Evolutionary conservation across 2,113 vertebrate species (phyloP), one percentile per base, ranked within the genome.

Genomic region (Caloenas nicobarica): DNA sequence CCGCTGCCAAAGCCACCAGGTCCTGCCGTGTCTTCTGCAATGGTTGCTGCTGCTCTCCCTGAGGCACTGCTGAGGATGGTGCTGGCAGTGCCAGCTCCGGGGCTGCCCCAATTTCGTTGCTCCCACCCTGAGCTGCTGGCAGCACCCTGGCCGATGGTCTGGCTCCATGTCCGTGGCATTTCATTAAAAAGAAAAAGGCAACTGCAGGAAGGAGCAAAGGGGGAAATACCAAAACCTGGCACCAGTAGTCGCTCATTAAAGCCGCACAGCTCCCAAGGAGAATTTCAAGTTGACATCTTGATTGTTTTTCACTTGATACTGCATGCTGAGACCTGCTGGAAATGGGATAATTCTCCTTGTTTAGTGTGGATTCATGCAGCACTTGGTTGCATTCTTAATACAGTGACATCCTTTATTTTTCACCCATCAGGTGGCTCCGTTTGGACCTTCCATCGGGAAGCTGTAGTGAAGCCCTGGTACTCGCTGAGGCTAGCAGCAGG

Each of bases 61-160:
- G 3, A 38, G 53, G 36, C 2, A 0, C 29, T 76, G 40, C 69
- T 2, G 2, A 25, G 40, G 46, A 29, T 19, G 38, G 10, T n/a
- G 19, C 33, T 70, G 66, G 40, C 66, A 57, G 28, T n/a, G 19
- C 48, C n/a, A 65, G 33, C 65, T 87, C 51, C 22, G 19, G 53
- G 26, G 42, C 57, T 85, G 25, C 19, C 53, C 25, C 13, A 83
- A 40, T 50, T 42, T 76, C 11, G 5, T 58, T 11, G 11, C 31
- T 64, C 19, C 12, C 13, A 33, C 33, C 16, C 29, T 33, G 10
- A 71, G 62, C 6, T 0, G 2, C 33, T 0, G 0, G 54, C 33
- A 86, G 15, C 50, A 61, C 26, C 64, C 54, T 86, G 66, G 34
- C 18, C 19, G 38, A 7, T 44, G 48, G 44, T 21, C 72, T 46